phyloP scores from a whole-genome alignment of 2,888 invertebrate genomes.

The Atherix ibis region DNA sequence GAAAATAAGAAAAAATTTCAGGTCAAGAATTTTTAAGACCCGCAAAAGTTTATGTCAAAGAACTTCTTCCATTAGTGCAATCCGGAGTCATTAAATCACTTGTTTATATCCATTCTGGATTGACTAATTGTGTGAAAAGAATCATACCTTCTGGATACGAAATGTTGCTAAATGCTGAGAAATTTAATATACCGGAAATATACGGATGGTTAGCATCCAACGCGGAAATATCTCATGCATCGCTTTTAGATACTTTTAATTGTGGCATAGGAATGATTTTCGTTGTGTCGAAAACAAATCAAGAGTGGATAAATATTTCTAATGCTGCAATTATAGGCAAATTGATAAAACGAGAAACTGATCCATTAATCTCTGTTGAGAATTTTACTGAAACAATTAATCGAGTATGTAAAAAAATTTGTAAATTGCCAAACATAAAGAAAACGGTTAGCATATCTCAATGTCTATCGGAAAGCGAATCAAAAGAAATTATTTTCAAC shows the following conservation, averaged over 20 bases:
- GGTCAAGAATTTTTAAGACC: conserved; percentile 74
- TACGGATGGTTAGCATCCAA: conserved; percentile 78
- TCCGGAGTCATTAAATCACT: conserved; percentile 63
- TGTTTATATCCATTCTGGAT: conserved; percentile 88
- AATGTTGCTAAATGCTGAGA: conserved; percentile 52
- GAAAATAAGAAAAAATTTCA: conserved; percentile 9
- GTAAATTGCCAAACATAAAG: too few species aligned
- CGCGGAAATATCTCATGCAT: conserved; percentile 54
- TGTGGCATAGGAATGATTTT: conserved; percentile 85
- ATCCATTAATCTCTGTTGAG: too few species aligned
- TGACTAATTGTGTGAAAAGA: conserved; percentile 76
- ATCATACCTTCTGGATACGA: conserved; percentile 53
- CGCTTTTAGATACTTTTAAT: conserved; percentile 85
- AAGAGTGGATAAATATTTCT: conserved; percentile 36
- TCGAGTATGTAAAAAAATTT: not conserved
- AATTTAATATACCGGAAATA: conserved; percentile 58
- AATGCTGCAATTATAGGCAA: conserved; percentile 35
- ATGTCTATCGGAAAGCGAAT: too few species aligned
- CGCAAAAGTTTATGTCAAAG: conserved; percentile 72
- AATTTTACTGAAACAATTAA: not conserved
- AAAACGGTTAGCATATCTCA: too few species aligned
- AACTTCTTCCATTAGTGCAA: conserved; percentile 54
- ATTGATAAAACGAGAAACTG: conserved; percentile 20
- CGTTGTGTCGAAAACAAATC: conserved; percentile 42
- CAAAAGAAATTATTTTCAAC: too few species aligned